Percentiles rank a stretch among this genome's conserved stretches.
Evolutionary conservation across 2,888 invertebrate genomes (phyloP).

Genomic region (Eupeodes latifasciatus): DNA sequence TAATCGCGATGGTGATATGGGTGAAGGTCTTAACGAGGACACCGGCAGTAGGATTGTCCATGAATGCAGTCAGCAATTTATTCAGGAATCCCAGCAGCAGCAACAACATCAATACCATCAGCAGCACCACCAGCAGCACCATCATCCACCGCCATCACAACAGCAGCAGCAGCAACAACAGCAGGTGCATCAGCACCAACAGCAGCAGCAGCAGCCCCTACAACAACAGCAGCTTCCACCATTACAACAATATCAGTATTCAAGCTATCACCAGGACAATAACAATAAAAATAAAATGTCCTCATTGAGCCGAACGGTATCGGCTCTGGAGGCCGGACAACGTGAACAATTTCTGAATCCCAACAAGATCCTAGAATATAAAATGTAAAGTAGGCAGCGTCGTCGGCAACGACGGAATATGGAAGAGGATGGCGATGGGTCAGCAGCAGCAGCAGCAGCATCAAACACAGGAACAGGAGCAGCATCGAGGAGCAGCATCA

Average conservation of each 20-base stretch:
- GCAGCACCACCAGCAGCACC: constrained; percentile 66
- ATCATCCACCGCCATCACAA: constrained; percentile 52
- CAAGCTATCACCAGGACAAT: constrained; percentile 77
- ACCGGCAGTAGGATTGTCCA: constrained; percentile 82
- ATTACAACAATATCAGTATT: constrained; percentile 76
- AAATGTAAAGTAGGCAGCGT: constrained; percentile 83
- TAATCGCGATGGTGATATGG: constrained; percentile 83
- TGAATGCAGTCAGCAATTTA: constrained; percentile 80
- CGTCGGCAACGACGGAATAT: constrained; percentile 81
- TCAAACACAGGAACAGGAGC: not conserved
- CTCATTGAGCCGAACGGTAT: constrained; percentile 82
- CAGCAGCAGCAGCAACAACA: constrained; percentile 32
- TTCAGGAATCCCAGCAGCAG: constrained; percentile 82
- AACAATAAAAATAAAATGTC: constrained; percentile 79
- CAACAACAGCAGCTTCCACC: constrained; percentile 74
- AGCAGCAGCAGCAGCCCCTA: constrained; percentile 44
- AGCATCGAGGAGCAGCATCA: not conserved
- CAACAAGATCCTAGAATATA: constrained; percentile 84
- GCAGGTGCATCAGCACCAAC: constrained; percentile 56
- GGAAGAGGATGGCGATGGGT: not conserved
- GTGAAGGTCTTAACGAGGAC: constrained; percentile 83
- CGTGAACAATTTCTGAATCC: constrained; percentile 84
- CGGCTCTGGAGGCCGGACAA: constrained; percentile 83
- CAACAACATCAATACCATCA: constrained; percentile 80
- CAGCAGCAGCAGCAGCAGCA: constrained; percentile 20